phyloP scores from a whole-genome alignment of 1,140 invertebrate genomes.

The Chlorops oryzae region DNA sequence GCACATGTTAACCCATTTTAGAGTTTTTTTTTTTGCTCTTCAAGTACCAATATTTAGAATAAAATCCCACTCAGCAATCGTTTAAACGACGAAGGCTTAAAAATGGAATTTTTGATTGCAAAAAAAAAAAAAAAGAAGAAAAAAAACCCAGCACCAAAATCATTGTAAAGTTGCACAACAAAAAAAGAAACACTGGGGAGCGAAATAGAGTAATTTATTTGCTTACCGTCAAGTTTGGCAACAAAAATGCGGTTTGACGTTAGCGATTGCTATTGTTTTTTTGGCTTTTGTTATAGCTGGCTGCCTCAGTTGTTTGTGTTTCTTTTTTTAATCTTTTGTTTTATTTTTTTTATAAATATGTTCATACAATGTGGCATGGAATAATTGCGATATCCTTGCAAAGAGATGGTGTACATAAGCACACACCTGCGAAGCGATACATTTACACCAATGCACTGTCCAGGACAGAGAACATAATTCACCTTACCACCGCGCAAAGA shows the following conservation, averaged over 20 bases:
- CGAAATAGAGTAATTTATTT: constrained; percentile 18
- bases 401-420: neutral
- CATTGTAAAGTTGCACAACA: too few species aligned
- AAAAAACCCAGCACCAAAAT: constrained; percentile 22
- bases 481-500: constrained; percentile 12
- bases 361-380: neutral
- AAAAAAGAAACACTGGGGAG: too few species aligned
- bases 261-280: neutral
- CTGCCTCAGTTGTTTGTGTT: constrained; percentile 4
- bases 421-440: neutral
- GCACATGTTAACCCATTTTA: too few species aligned
- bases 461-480: constrained; percentile 11
- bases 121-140: neutral
- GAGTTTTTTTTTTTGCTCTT: too few species aligned
- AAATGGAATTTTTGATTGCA: neutral
- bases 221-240: constrained; percentile 15
- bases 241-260: constrained; percentile 16
- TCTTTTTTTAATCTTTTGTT: neutral
- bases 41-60: too few species aligned
- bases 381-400: neutral
- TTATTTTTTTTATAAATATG: constrained; percentile 4
- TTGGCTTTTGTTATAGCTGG: too few species aligned
- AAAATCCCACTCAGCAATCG: too few species aligned
- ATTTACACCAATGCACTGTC: constrained; percentile 8
- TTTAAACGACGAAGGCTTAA: neutral